Evolutionary conservation across 64 coral and sea anemone genomes (phyloP).

Genomic region (Platygyra sinensis): DNA sequence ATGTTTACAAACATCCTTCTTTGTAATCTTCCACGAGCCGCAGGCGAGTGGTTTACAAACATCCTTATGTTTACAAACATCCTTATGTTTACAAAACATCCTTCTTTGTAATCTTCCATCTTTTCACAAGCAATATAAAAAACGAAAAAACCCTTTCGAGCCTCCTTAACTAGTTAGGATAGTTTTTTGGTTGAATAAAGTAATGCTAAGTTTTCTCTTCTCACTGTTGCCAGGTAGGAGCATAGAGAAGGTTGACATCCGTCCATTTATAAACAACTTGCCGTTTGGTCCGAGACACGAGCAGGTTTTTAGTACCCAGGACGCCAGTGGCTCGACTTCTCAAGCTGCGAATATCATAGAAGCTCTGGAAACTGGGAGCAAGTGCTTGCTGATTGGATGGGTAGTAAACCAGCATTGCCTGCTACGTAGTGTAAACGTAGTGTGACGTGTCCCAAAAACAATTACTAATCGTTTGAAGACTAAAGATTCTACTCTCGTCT

Average conservation of each 20-base stretch:
- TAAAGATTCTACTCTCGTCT: neutral
- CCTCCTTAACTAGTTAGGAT: too few species aligned
- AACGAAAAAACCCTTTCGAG: too few species aligned
- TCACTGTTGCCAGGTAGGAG: slow-evolving; percentile 42
- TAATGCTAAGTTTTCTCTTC: neutral
- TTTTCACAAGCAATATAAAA: too few species aligned
- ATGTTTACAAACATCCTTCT: too few species aligned
- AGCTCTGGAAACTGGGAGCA: slow-evolving; percentile 64
- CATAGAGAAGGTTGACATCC: slow-evolving; percentile 74
- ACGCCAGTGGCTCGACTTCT: slow-evolving; percentile 73
- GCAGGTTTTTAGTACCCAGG: slow-evolving; percentile 84
- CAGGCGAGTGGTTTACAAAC: too few species aligned
- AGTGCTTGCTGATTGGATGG: slow-evolving; percentile 79
- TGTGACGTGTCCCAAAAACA: neutral
- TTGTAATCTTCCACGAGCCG: too few species aligned
- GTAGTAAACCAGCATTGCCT: neutral
- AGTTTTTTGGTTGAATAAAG: too few species aligned
- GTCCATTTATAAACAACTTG: slow-evolving; percentile 81
- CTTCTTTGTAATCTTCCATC: too few species aligned
- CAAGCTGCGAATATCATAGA: slow-evolving; percentile 83
- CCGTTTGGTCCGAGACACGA: slow-evolving; percentile 72
- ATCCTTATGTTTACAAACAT: too few species aligned
- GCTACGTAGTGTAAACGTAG: too few species aligned
- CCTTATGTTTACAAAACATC: too few species aligned
- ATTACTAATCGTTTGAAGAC: neutral